Evolutionary conservation across 1,140 invertebrate genomes (phyloP), one percentile per base, ranked within the genome.

Genomic region (Aphelinus atriplicis): DNA sequence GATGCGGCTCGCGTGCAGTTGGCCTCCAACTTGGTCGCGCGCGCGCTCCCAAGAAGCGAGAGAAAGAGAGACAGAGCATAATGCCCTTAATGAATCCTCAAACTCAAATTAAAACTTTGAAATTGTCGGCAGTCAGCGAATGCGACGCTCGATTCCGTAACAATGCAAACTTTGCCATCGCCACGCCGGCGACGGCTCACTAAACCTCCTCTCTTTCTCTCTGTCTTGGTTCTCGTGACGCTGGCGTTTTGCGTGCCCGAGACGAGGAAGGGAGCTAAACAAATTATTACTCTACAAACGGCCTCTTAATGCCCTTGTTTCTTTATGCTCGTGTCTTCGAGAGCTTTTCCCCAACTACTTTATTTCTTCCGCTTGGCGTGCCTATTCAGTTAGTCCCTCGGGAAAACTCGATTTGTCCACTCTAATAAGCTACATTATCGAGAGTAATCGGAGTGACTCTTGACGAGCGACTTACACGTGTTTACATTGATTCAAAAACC

Each of bases 91-190:
- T 85, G 83, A 86, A 84, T 86, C 81, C 83, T 84, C 80, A 81
- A 85, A 86, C 83, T 86, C 85, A 84, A 85, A 86, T 86, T 85
- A 85, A 85, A 86, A 86, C 79, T 86, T 86, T 75, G 66, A 82
- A 83, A 85, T 85, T 81, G 84, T 82, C 81, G 81, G 77, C 76
- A 81, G 81, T 83, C 81, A 73, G 78, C 79, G 80, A 84, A 83
- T 76, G 79, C 83, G 84, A 84, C 79, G 82, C 85, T 85, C 82
- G 81, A 86, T 85, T 82, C 79, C 81, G 79, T 85, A 84, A 85
- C 83, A 86, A 86, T 85, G 81, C 80, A 78, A 84, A 85, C 76
- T 76, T 82, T 53, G 51, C 51, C 4, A 53, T 53, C 51, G 51
- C 9, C 4, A 53, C 26, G 26, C 26, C 26, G 26, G 26, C 26